These are phyloP conservation scores for Ictidomys tridecemlineatus DNA, from an alignment of 2,113 vertebrate species.

Conservation along the genomic window DNA sequence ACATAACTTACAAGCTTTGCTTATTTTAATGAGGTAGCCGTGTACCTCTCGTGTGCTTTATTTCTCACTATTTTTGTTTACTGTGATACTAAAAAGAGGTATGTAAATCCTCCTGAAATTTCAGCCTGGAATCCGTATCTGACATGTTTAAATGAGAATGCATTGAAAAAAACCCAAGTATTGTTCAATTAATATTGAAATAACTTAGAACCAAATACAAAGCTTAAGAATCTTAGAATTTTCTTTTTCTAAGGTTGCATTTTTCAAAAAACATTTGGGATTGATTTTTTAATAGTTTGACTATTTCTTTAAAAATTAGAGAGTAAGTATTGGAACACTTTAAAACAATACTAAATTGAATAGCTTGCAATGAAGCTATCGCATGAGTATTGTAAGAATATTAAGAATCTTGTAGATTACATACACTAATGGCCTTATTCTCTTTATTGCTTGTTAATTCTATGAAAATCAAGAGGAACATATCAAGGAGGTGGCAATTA, in stretches of 20 bases:
- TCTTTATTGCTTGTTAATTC: constrained; percentile 51
- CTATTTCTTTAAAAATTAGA: neutral
- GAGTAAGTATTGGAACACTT: neutral
- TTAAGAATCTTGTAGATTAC: constrained; percentile 1
- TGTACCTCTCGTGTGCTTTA: neutral
- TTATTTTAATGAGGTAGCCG: neutral
- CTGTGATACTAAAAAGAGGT: neutral
- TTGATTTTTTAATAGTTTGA: constrained; percentile 43
- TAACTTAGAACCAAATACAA: neutral
- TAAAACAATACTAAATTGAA: constrained; percentile 48
- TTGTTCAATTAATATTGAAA: neutral
- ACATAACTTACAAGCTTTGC: constrained; percentile 23
- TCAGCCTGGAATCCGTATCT: constrained; percentile 49
- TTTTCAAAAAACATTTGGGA: constrained; percentile 33
- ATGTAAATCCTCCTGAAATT: constrained; percentile 48
- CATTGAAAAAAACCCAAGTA: constrained; percentile 34
- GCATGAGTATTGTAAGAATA: constrained; percentile 40
- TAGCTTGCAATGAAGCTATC: neutral
- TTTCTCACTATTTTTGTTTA: constrained; percentile 42
- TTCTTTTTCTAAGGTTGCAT: constrained; percentile 20
- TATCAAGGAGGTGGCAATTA: constrained; percentile 18
- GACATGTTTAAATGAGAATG: constrained; percentile 45
- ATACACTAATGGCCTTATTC: neutral
- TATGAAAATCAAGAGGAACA: constrained; percentile 42
- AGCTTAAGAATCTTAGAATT: constrained; percentile 3